Percentiles rank a stretch among this genome's conserved stretches.
These are phyloP conservation scores for Myxocyprinus asiaticus DNA, from an alignment of 2,113 vertebrate species.

Conservation along the genomic window DNA sequence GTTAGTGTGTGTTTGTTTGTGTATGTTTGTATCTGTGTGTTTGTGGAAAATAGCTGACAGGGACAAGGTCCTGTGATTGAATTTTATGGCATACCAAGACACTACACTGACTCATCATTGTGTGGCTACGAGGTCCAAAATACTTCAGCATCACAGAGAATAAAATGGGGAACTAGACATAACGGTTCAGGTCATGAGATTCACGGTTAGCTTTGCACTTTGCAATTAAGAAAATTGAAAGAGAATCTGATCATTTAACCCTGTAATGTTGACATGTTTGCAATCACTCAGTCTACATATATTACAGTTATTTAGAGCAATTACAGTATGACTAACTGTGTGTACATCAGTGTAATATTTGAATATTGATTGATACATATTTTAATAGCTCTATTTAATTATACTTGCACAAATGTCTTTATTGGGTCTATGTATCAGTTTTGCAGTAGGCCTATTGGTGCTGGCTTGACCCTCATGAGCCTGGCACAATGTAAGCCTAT, in stretches of 20 bases:
- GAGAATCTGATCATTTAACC: neutral
- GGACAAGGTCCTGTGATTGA: slow-evolving; percentile 42
- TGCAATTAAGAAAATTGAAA: neutral
- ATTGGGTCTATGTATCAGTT: neutral
- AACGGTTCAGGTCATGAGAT: neutral
- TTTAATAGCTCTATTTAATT: neutral
- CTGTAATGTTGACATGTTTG: neutral
- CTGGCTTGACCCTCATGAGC: neutral
- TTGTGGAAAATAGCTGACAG: slow-evolving; percentile 48
- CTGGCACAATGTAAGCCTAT: neutral
- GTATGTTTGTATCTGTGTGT: slow-evolving; percentile 35
- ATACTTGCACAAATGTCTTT: neutral
- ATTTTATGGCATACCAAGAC: slow-evolving; percentile 49
- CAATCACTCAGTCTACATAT: neutral
- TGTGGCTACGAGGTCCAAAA: neutral
- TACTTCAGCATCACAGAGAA: neutral
- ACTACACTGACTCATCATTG: slow-evolving; percentile 33
- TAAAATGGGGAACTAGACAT: neutral
- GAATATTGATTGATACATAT: neutral
- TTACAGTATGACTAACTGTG: no score
- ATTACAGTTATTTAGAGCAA: neutral
- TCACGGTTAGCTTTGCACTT: neutral
- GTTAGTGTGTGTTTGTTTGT: slow-evolving; percentile 47
- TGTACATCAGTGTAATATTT: neutral
- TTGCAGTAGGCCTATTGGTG: neutral